Evolutionary conservation across 1,140 invertebrate species (phyloP), one percentile per base, ranked within the genome.

Genomic region (Cyrtorhinus lividipennis): DNA sequence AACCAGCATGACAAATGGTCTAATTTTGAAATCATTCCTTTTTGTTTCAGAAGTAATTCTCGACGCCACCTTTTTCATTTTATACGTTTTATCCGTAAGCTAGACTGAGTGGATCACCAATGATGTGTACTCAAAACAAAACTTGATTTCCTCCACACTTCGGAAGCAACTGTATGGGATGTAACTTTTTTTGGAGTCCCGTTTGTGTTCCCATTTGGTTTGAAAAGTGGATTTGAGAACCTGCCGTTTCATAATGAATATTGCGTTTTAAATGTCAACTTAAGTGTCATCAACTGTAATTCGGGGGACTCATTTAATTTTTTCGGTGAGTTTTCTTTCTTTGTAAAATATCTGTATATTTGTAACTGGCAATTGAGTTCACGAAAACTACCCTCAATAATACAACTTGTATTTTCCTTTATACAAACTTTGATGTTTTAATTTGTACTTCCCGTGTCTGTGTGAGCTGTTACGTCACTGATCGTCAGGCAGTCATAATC

Each of bases 281-380:
- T n/a, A n/a, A n/a, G n/a, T n/a, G n/a, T n/a, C n/a, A n/a, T n/a
- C n/a, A n/a, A n/a, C n/a, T n/a, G n/a, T n/a, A n/a, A n/a, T n/a
- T n/a, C n/a, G n/a, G n/a, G n/a, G n/a, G n/a, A n/a, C n/a, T n/a
- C n/a, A n/a, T n/a, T n/a, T n/a, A n/a, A n/a, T n/a, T n/a, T n/a
- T n/a, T n/a, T n/a, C n/a, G n/a, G n/a, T 22, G 20, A 5, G 10
- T 53, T 53, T 20, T 53, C 10, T 10, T 8, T 15, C 5, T 10
- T 10, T 53, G 48, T 53, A 53, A 53, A 53, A 53, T 53, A 53
- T 53, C 48, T 53, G 48, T 53, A 53, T 53, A 53, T 53, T 53
- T 53, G 48, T 53, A 53, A 13, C 20, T 22, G 48, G 48, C 48
- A 53, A 20, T 53, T 22, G n/a, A 13, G 10, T 53, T 53, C 12